These are phyloP conservation scores for Drosophila sucinea DNA, from an alignment of 1,140 invertebrate species.

Conservation along the genomic window DNA sequence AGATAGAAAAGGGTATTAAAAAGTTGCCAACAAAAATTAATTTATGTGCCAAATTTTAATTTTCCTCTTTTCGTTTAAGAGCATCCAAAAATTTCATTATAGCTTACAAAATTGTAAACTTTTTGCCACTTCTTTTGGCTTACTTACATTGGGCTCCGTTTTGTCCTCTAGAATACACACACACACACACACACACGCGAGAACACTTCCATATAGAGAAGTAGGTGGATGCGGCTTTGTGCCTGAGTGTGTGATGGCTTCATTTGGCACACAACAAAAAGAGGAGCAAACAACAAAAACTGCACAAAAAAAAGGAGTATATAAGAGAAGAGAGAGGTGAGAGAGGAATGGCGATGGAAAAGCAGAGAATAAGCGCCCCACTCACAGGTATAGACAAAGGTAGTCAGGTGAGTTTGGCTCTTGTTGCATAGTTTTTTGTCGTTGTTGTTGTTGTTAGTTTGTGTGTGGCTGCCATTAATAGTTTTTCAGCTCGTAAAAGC, in stretches of 20 bases:
- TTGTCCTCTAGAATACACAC: neutral
- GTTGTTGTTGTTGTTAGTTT: conserved; percentile 31
- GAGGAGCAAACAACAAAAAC: conserved; percentile 9
- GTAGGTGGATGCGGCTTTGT: conserved; percentile 32
- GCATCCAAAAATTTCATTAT: conserved; percentile 7
- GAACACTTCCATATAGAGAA: conserved; percentile 20
- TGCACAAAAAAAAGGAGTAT: conserved; percentile 4
- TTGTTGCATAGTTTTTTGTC: conserved; percentile 19
- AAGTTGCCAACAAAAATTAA: neutral
- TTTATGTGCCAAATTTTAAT: neutral
- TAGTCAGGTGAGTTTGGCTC: conserved; percentile 19
- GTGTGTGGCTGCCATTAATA: conserved; percentile 65
- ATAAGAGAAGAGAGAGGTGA: neutral
- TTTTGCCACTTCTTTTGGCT: conserved; percentile 10
- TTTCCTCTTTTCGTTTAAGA: neutral
- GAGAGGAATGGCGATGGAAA: neutral
- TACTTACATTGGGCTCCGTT: neutral
- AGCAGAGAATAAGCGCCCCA: conserved; percentile 18
- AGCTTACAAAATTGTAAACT: conserved; percentile 1
- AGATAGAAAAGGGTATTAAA: neutral
- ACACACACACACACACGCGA: conserved; percentile 4
- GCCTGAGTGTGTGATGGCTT: conserved; percentile 53
- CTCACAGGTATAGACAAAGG: conserved; percentile 31
- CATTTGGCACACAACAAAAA: conserved; percentile 47
- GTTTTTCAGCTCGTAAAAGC: conserved; percentile 76